These are phyloP conservation scores for Phytoseiulus persimilis DNA, from an alignment of 2,888 invertebrate species.

Conservation along the genomic window DNA sequence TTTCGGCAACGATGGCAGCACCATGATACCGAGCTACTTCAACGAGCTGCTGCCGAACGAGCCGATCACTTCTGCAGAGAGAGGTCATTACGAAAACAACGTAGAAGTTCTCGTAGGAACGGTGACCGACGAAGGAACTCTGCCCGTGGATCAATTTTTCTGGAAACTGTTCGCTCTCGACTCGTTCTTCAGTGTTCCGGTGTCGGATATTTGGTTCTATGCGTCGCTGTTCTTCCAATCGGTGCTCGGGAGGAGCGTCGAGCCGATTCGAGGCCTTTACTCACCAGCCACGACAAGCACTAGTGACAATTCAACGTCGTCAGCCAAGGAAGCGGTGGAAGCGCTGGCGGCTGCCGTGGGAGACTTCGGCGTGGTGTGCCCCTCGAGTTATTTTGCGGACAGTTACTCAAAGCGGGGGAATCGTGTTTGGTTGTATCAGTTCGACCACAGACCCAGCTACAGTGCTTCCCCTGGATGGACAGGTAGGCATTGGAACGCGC, in stretches of 20 bases:
- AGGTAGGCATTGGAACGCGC: constrained; percentile 8
- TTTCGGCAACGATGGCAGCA: constrained; percentile 28
- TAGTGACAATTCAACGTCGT: not conserved
- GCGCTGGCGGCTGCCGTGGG: constrained; percentile 27
- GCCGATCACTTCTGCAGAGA: not conserved
- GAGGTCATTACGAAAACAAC: constrained; percentile 9
- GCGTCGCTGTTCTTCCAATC: constrained; percentile 26
- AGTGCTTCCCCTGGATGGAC: constrained; percentile 24
- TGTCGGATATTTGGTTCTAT: constrained; percentile 37
- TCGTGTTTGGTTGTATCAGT: constrained; percentile 20
- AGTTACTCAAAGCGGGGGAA: constrained; percentile 7
- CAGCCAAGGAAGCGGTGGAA: constrained; percentile 15
- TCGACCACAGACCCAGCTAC: constrained; percentile 8
- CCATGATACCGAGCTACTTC: constrained; percentile 37
- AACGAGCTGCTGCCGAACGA: constrained; percentile 28
- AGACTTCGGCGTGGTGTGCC: constrained; percentile 22
- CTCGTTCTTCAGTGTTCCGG: constrained; percentile 33
- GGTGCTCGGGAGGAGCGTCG: constrained; percentile 22
- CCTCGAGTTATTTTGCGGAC: constrained; percentile 22
- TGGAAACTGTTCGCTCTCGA: constrained; percentile 32
- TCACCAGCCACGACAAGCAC: not conserved
- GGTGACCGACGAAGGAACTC: constrained; percentile 22
- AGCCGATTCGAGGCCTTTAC: not conserved
- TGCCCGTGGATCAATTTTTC: constrained; percentile 31
- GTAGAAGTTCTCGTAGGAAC: constrained; percentile 22